Conservation (phyloP, 2,797 vertebrate genomes). For the Molossus molossus region DNA sequence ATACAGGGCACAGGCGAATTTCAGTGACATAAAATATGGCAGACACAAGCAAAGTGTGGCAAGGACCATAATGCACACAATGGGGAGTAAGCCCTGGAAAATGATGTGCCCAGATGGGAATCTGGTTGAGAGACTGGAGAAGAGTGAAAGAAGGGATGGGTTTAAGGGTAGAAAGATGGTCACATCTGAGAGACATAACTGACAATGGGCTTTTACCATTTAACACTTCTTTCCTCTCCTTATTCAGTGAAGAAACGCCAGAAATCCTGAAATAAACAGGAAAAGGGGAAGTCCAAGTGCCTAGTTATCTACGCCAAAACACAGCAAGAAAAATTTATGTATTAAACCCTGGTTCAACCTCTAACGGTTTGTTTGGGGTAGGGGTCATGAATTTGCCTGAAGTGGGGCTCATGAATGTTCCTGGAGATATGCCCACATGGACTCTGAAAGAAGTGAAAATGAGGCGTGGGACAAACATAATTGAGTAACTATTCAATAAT, state of each 20-base stretch:
- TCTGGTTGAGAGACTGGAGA: not conserved
- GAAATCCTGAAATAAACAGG: conserved; percentile 73
- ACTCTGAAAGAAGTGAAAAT: conserved; percentile 71
- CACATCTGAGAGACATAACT: not conserved
- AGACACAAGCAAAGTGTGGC: not conserved
- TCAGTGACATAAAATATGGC: not conserved
- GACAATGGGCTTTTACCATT: not conserved
- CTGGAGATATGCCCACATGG: conserved; percentile 64
- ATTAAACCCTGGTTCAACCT: conserved; percentile 70
- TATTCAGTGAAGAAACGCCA: conserved; percentile 70
- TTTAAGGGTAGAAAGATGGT: not conserved
- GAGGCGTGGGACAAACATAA: conserved; percentile 64
- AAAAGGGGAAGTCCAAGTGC: conserved; percentile 49
- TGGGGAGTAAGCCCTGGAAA: not conserved
- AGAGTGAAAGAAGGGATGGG: not conserved
- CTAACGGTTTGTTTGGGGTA: conserved; percentile 57
- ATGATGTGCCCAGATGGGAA: not conserved
- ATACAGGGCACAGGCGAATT: not conserved
- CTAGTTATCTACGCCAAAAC: conserved; percentile 74
- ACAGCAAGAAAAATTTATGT: conserved; percentile 71
- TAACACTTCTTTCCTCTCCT: not conserved
- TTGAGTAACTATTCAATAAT: conserved; percentile 82
- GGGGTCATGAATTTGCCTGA: conserved; percentile 61
- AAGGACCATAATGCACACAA: not conserved
- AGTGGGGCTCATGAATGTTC: conserved; percentile 56